Conservation (phyloP, 2,888 invertebrate species). For the Rhogogaster chlorosoma region DNA sequence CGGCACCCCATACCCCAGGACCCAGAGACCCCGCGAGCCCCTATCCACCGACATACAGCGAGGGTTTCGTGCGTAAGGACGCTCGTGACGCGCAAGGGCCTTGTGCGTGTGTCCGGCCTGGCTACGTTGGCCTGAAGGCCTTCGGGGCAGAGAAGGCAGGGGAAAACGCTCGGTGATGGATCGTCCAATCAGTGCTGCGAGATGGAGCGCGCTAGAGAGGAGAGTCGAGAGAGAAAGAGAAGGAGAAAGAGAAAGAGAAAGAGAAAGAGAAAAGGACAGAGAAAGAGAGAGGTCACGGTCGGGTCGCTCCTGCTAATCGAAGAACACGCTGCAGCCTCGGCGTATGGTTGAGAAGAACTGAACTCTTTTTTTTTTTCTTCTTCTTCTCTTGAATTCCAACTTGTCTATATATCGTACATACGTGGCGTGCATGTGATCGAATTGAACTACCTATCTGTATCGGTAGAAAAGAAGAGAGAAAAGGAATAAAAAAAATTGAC, state of each 20-base stretch:
- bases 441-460: neutral
- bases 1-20: slow-evolving; percentile 61
- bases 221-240: slow-evolving; percentile 63
- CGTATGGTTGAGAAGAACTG: neutral
- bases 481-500: neutral
- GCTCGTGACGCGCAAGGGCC: slow-evolving; percentile 53
- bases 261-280: slow-evolving; percentile 62
- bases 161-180: slow-evolving; percentile 79
- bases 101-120: slow-evolving; percentile 62
- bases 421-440: neutral
- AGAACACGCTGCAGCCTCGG: slow-evolving; percentile 64
- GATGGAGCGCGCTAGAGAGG: slow-evolving; percentile 73
- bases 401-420: neutral
- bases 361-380: neutral
- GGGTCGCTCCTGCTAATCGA: slow-evolving; percentile 77
- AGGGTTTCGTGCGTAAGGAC: slow-evolving; percentile 50
- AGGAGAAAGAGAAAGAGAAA: slow-evolving; percentile 62
- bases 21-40: slow-evolving; percentile 63
- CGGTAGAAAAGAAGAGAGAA: neutral
- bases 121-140: slow-evolving; percentile 10
- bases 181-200: slow-evolving; percentile 81
- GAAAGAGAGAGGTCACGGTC: slow-evolving; percentile 75
- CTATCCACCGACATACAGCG: slow-evolving; percentile 62
- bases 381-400: neutral
- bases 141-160: slow-evolving; percentile 56